A percentile compares a stretch with the other conserved stretches of the same genome.
Conservation (phyloP, 2,113 vertebrate genomes). For the Ictalurus furcatus region DNA sequence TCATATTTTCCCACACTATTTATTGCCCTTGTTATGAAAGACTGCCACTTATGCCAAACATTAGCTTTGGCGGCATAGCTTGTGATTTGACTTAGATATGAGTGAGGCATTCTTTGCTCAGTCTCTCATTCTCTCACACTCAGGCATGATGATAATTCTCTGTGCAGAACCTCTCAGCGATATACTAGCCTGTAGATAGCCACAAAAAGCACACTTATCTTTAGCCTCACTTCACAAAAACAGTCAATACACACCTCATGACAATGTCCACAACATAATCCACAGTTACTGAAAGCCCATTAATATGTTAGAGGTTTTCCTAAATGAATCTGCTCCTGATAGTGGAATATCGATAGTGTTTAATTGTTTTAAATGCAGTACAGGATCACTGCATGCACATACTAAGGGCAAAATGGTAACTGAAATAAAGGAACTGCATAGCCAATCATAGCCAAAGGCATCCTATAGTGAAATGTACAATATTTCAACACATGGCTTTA, state of each 20-base stretch:
- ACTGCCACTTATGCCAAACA: neutral
- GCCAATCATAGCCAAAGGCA: neutral
- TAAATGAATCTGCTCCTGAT: neutral
- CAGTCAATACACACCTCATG: neutral
- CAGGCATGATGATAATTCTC: neutral
- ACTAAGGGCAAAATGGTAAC: neutral
- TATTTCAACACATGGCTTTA: slow-evolving; percentile 11
- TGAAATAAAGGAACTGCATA: neutral
- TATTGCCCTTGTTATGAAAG: neutral
- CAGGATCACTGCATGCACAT: neutral
- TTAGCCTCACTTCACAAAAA: neutral
- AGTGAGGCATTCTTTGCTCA: neutral
- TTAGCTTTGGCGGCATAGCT: neutral
- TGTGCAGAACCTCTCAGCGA: neutral
- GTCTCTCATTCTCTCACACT: neutral
- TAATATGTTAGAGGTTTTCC: neutral
- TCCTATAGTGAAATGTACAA: neutral
- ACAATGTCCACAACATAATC: neutral
- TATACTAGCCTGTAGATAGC: neutral
- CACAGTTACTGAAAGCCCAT: neutral
- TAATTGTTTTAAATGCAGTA: neutral
- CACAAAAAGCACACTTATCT: neutral
- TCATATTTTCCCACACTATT: neutral
- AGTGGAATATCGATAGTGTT: neutral
- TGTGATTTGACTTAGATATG: neutral